These are phyloP conservation scores for Bucorvus abyssinicus DNA, from an alignment of 2,797 vertebrate genomes.

Conservation along the genomic window DNA sequence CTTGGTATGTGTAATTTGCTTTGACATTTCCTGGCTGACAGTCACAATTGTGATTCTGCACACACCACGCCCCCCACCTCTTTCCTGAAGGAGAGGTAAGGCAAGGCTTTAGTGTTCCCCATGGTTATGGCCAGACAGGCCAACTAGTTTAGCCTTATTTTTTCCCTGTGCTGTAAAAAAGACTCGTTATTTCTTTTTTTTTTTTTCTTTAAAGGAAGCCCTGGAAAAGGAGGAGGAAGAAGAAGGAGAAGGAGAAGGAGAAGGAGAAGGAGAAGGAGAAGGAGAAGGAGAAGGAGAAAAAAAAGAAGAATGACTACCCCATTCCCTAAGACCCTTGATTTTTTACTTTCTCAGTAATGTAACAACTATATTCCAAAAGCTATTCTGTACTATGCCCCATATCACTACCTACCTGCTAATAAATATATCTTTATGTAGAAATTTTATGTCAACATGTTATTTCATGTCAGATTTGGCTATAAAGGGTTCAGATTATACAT, in stretches of 20 bases:
- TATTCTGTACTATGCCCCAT: neutral
- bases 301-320: neutral
- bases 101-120: neutral
- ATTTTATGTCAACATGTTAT: neutral
- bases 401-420: neutral
- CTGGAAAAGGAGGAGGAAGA: neutral
- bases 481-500: neutral
- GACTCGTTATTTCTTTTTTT: neutral
- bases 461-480: neutral
- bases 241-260: neutral
- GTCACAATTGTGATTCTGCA: neutral
- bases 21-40: neutral
- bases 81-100: neutral
- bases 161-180: neutral
- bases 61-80: too few relatives aligned
- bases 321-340: neutral
- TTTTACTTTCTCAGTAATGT: neutral
- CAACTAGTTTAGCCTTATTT: neutral
- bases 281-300: neutral
- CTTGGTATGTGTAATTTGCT: neutral
- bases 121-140: neutral
- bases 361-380: neutral
- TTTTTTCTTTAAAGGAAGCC: neutral
- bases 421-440: neutral
- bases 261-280: too few relatives aligned